These are phyloP conservation scores for Cyrtonyx montezumae DNA, from an alignment of 2,113 vertebrate genomes.

Conservation along the genomic window DNA sequence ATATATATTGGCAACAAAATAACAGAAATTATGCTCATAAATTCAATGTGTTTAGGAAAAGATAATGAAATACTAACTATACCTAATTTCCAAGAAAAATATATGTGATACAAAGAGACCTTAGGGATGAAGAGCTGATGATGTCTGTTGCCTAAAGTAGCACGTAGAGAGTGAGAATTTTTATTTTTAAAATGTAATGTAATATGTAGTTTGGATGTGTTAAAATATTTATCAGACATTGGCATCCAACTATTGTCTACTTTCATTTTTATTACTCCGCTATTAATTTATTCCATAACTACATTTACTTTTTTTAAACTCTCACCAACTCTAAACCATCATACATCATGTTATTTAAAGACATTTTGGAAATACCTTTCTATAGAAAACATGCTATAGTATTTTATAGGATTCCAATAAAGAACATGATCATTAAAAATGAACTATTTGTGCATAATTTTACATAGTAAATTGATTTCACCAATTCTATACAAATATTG, in stretches of 20 bases:
- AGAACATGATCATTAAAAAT: not conserved
- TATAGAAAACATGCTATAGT: not conserved
- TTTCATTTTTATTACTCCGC: not conserved
- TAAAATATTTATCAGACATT: not conserved
- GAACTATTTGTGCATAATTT: not conserved
- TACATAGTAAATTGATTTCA: not conserved
- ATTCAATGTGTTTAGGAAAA: not conserved
- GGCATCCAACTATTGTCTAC: not conserved
- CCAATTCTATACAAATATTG: not conserved
- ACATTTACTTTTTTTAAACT: not conserved
- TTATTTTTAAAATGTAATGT: not conserved
- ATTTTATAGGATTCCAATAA: not conserved
- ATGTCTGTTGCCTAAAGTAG: not conserved
- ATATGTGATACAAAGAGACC: not conserved
- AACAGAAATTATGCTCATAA: not conserved
- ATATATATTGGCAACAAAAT: not conserved
- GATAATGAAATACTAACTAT: not conserved
- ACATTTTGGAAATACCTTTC: not conserved
- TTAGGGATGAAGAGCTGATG: not conserved
- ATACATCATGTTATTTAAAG: not conserved
- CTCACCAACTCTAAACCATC: not conserved
- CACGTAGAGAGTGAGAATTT: not conserved
- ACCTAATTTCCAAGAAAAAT: not conserved
- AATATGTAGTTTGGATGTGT: accelerated
- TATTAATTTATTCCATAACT: not conserved